These are phyloP conservation scores for Drosophila sechellia DNA, from an alignment of 1,140 invertebrate species.

Conservation along the genomic window DNA sequence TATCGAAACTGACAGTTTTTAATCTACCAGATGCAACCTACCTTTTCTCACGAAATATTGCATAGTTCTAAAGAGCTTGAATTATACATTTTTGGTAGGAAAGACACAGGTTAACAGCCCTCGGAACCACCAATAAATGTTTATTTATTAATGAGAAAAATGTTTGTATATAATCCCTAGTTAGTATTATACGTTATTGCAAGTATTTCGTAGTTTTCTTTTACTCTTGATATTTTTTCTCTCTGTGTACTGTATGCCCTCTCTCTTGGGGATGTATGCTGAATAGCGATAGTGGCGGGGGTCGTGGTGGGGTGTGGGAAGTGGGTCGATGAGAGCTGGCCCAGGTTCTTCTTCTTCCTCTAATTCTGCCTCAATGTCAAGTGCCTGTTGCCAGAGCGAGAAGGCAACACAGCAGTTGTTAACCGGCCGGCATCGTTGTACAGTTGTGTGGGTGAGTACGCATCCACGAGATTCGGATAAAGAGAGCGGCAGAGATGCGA, in stretches of 20 bases:
- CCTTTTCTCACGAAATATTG: not conserved
- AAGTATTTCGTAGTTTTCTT: not conserved
- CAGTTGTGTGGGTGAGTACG: constrained; percentile 14
- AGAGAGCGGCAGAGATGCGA: constrained; percentile 26
- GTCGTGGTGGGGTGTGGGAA: constrained; percentile 5
- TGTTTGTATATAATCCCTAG: too few species aligned
- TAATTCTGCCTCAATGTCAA: constrained; percentile 67
- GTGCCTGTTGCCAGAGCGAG: constrained; percentile 58
- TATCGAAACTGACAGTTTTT: not conserved
- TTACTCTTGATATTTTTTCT: not conserved
- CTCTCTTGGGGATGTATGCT: constrained; percentile 25
- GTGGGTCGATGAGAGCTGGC: constrained; percentile 33
- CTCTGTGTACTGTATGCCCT: not conserved
- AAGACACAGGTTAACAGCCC: too few species aligned
- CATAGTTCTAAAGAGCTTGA: too few species aligned
- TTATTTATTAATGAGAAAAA: too few species aligned
- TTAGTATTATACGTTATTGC: too few species aligned
- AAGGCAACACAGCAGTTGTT: constrained; percentile 10
- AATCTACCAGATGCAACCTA: not conserved
- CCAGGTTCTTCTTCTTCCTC: constrained; percentile 22
- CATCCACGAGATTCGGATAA: constrained; percentile 11
- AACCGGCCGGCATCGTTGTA: constrained; percentile 67
- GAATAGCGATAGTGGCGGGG: not conserved
- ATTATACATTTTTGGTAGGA: too few species aligned
- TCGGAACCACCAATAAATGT: too few species aligned